Evolutionary conservation across 1,140 invertebrate species (phyloP).

Genomic region (Homalodisca vitripennis): DNA sequence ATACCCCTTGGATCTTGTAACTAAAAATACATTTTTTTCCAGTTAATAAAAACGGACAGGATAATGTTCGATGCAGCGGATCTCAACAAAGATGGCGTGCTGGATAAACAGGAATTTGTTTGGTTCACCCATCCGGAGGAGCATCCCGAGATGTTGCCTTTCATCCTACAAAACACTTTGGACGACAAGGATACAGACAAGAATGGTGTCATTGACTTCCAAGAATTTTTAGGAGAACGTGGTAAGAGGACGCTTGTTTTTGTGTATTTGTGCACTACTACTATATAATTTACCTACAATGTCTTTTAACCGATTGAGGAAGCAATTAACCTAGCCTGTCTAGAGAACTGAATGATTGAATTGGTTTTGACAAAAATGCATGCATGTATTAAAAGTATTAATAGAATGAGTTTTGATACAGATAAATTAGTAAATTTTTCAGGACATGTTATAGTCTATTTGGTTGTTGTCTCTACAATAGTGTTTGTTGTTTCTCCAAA

Average conservation of each 20-base stretch:
- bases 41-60: conserved; percentile 75
- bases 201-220: conserved; percentile 80
- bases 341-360: too few relatives aligned
- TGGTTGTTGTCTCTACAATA: neutral
- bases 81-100: conserved; percentile 73
- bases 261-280: neutral
- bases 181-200: conserved; percentile 81
- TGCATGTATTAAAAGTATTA: too few relatives aligned
- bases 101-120: conserved; percentile 80
- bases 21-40: too few relatives aligned
- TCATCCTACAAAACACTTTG: conserved; percentile 81
- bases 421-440: too few relatives aligned
- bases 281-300: neutral
- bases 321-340: too few relatives aligned
- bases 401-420: too few relatives aligned
- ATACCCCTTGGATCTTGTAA: too few relatives aligned
- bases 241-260: too few relatives aligned
- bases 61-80: conserved; percentile 86
- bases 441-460: neutral
- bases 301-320: too few relatives aligned
- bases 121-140: conserved; percentile 94
- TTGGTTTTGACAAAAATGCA: too few relatives aligned
- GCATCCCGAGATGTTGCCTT: conserved; percentile 81
- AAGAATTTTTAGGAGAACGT: conserved; percentile 79
- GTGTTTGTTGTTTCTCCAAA: too few relatives aligned